Percentiles rank a stretch among this genome's conserved stretches.
phyloP scores from a whole-genome alignment of 2,888 invertebrate species.

The Neoascia interrupta region DNA sequence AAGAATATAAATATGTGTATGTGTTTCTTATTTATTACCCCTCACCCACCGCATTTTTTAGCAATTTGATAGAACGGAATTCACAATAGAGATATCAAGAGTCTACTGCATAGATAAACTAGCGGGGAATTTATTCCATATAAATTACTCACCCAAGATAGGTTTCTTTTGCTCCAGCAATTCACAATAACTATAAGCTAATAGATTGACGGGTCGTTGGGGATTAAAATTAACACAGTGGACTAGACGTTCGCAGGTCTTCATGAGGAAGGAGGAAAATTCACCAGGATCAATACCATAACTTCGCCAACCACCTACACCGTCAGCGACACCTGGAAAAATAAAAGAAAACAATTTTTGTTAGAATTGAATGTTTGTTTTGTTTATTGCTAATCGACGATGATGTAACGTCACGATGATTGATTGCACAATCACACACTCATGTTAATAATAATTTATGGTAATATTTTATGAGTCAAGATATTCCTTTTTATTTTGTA shows the following conservation, averaged over 20 bases:
- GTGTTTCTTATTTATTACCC: not conserved
- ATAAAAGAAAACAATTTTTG: conserved; percentile 3
- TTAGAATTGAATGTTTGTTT: no score
- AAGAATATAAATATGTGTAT: conserved; percentile 5
- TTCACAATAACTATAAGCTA: conserved; percentile 95
- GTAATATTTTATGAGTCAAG: not conserved
- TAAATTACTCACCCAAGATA: conserved; percentile 87
- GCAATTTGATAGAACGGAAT: no score
- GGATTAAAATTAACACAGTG: conserved; percentile 93
- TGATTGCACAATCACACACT: no score
- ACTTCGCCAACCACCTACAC: conserved; percentile 98
- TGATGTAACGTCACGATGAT: no score
- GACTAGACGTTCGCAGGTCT: conserved; percentile 95
- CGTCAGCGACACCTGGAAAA: conserved; percentile 95
- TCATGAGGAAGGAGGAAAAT: conserved; percentile 96
- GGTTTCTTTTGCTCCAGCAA: conserved; percentile 94
- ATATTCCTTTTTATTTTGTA: not conserved
- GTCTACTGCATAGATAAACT: no score
- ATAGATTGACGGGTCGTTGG: conserved; percentile 91
- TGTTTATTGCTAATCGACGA: no score
- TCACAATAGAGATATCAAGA: no score
- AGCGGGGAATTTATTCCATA: no score
- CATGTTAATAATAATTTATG: no score
- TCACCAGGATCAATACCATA: conserved; percentile 98
- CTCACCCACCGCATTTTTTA: no score